Conservation (phyloP, 2,113 vertebrate species). For the Elachura formosa region DNA sequence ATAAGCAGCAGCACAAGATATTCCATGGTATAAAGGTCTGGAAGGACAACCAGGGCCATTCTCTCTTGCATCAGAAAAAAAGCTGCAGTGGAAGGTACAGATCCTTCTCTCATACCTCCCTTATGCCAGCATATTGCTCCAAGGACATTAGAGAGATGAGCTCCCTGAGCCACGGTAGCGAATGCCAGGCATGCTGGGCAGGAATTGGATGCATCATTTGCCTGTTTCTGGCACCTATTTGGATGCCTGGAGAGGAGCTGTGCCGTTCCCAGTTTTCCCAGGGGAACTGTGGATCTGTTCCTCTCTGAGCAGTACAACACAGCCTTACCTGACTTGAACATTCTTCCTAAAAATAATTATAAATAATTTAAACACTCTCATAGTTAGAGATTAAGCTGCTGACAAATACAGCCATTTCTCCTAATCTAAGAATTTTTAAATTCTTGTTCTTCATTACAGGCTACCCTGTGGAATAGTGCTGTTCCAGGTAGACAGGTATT, state of each 20-base stretch:
- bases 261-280: not conserved
- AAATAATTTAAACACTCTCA: not conserved
- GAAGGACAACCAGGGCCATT: not conserved
- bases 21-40: not conserved
- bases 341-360: not conserved
- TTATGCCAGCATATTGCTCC: not conserved
- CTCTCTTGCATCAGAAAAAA: not conserved
- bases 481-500: not conserved
- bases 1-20: not conserved
- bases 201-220: conserved; percentile 31
- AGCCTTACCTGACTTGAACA: not conserved
- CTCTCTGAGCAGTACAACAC: not conserved
- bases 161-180: not conserved
- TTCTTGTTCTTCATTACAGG: not conserved
- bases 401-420: not conserved
- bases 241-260: not conserved
- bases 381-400: not conserved
- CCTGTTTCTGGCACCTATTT: conserved; percentile 28
- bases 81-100: not conserved
- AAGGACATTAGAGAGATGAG: not conserved
- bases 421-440: not conserved
- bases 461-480: not conserved
- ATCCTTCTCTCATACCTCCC: not conserved
- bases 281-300: not conserved
- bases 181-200: conserved; percentile 4